phyloP scores from a whole-genome alignment of 2,797 vertebrate genomes.

The Sebastes hopkinsi region DNA sequence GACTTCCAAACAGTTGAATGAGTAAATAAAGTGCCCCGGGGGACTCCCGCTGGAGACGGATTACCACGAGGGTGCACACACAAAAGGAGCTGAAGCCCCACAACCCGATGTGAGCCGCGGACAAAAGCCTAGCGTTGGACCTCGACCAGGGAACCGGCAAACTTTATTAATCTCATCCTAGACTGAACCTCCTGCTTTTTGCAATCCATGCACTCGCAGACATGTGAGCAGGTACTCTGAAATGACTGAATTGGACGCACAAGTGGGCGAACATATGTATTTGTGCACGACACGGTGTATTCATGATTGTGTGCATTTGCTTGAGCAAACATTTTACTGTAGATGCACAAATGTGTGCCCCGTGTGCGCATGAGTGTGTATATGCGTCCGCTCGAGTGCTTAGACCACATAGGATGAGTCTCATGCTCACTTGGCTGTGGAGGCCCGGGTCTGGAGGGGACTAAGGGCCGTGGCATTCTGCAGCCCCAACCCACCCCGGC shows the following conservation, averaged over 20 bases:
- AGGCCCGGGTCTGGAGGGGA: conserved; percentile 71
- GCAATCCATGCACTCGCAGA: conserved; percentile 29
- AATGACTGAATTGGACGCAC: neutral
- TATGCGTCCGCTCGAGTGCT: conserved; percentile 55
- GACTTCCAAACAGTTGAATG: conserved; percentile 90
- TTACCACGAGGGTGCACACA: conserved; percentile 84
- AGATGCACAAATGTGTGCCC: conserved; percentile 19
- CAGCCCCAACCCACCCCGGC: conserved; percentile 84
- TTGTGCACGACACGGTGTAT: neutral
- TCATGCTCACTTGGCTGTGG: conserved; percentile 87
- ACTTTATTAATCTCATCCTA: conserved; percentile 79
- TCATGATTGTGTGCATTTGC: neutral
- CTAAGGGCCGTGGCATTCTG: conserved; percentile 83
- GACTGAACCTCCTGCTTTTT: conserved; percentile 49
- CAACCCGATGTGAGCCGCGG: conserved; percentile 73
- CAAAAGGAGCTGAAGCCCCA: conserved; percentile 86
- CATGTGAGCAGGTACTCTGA: conserved; percentile 24
- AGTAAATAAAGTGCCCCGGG: conserved; percentile 91
- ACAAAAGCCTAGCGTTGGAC: conserved; percentile 74
- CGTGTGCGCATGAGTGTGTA: conserved; percentile 24
- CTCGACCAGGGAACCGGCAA: conserved; percentile 73
- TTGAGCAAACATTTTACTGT: conserved; percentile 26
- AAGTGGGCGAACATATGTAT: neutral
- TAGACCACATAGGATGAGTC: conserved; percentile 80
- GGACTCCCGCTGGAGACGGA: conserved; percentile 86